phyloP scores from a whole-genome alignment of 2,888 invertebrate species.

The Sphaerophoria taeniata region DNA sequence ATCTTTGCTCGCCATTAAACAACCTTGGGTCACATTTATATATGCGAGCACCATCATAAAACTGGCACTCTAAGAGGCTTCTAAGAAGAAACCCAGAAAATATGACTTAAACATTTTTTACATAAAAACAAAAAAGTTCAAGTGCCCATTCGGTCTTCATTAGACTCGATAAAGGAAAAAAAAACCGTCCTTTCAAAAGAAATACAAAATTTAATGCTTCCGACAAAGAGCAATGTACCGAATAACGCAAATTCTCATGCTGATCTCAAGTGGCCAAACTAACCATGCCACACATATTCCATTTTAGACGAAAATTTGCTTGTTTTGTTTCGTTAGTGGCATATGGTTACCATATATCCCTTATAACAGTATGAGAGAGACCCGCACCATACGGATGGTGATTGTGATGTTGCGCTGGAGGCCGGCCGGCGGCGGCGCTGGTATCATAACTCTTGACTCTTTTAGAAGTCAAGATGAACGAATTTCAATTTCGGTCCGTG shows the following conservation, averaged over 20 bases:
- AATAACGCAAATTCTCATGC: conserved; percentile 32
- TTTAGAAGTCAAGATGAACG: conserved; percentile 43
- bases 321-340: conserved; percentile 9
- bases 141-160: conserved; percentile 59
- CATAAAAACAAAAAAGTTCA: neutral
- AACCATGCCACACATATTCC: conserved; percentile 48
- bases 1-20: conserved; percentile 10
- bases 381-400: neutral
- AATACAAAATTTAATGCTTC: conserved; percentile 19
- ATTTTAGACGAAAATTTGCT: neutral
- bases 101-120: conserved; percentile 19
- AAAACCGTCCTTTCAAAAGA: neutral
- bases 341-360: conserved; percentile 54
- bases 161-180: conserved; percentile 9
- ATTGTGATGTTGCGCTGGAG: too few relatives aligned
- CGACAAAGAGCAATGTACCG: conserved; percentile 54
- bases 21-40: conserved; percentile 47
- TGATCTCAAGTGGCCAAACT: conserved; percentile 60
- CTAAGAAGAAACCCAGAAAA: conserved; percentile 24
- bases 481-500: conserved; percentile 55
- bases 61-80: conserved; percentile 3
- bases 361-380: conserved; percentile 2
- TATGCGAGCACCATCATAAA: neutral
- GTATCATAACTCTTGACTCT: too few relatives aligned
- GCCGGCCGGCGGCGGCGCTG: too few relatives aligned